These are phyloP conservation scores for Zygaena filipendulae DNA, from an alignment of 2,888 invertebrate genomes.

Conservation along the genomic window DNA sequence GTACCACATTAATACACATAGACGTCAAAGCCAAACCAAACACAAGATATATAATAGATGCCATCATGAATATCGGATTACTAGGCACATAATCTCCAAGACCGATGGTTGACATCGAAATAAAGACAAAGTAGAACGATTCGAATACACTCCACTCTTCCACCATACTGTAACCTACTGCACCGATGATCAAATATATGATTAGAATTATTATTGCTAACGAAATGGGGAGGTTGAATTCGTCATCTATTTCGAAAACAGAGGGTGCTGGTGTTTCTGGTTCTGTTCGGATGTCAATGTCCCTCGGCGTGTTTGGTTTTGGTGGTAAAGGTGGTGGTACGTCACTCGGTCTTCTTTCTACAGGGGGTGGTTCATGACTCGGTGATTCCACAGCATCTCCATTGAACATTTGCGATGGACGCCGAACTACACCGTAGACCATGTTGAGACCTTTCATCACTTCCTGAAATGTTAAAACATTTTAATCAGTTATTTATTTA, in stretches of 20 bases:
- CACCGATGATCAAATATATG: conserved; percentile 88
- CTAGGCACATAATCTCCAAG: conserved; percentile 92
- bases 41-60: conserved; percentile 91
- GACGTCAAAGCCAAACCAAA: conserved; percentile 95
- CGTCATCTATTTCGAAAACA: conserved; percentile 85
- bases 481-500: conserved; percentile 8
- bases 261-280: conserved; percentile 83
- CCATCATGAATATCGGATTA: conserved; percentile 90
- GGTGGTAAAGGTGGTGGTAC: conserved; percentile 54
- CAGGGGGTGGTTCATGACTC: conserved; percentile 26
- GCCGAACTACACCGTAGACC: conserved; percentile 81
- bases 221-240: conserved; percentile 94
- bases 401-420: conserved; percentile 74
- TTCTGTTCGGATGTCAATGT: conserved; percentile 58
- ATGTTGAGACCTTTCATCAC: conserved; percentile 86
- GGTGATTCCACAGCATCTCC: conserved; percentile 56
- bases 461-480: conserved; percentile 71
- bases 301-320: conserved; percentile 38
- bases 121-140: conserved; percentile 96
- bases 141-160: conserved; percentile 93
- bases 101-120: conserved; percentile 97
- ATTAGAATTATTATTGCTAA: conserved; percentile 87
- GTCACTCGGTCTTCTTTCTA: conserved; percentile 43
- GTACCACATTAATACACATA: conserved; percentile 97
- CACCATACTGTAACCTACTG: conserved; percentile 79